Conservation (phyloP, 2,113 vertebrate genomes). For the Ahaetulla prasina region DNA sequence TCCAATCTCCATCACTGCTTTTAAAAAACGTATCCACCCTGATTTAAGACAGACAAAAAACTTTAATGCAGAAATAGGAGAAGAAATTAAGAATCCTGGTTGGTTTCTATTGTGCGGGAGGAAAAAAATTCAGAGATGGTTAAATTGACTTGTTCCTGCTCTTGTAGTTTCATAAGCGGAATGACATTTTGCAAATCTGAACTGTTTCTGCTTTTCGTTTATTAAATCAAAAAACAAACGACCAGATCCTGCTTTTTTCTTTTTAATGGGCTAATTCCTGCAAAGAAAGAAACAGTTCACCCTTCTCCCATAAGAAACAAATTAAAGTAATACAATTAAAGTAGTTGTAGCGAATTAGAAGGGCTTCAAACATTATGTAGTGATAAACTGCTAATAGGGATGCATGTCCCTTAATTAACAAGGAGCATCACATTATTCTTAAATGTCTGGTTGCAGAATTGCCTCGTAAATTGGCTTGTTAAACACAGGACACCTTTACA, state of each 20-base stretch:
- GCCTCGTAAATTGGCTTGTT: conserved; percentile 1
- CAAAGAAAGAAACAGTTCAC: background rate
- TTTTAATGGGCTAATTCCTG: background rate
- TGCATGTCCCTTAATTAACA: conserved; percentile 17
- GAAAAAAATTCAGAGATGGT: background rate
- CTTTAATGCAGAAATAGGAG: background rate
- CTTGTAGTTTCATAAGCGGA: background rate
- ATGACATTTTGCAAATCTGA: background rate
- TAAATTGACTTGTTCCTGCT: background rate
- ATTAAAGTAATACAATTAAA: conserved; percentile 7
- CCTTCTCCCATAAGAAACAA: background rate
- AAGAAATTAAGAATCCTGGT: background rate
- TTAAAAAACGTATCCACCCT: background rate
- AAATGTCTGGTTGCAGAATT: background rate
- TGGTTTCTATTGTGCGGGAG: background rate
- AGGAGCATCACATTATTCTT: conserved; percentile 13
- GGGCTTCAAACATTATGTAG: conserved; percentile 5
- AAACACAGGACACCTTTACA: background rate
- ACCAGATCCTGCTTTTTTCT: background rate
- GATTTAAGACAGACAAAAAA: background rate
- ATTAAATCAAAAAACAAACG: background rate
- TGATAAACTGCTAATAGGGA: conserved; percentile 18
- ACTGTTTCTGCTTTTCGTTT: background rate
- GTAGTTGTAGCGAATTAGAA: background rate
- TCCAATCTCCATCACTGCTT: background rate